A percentile compares a stretch with the other conserved stretches of the same genome.
Evolutionary conservation across 2,888 invertebrate genomes (phyloP).

Genomic region (Sinodicranocentrus sp.): DNA sequence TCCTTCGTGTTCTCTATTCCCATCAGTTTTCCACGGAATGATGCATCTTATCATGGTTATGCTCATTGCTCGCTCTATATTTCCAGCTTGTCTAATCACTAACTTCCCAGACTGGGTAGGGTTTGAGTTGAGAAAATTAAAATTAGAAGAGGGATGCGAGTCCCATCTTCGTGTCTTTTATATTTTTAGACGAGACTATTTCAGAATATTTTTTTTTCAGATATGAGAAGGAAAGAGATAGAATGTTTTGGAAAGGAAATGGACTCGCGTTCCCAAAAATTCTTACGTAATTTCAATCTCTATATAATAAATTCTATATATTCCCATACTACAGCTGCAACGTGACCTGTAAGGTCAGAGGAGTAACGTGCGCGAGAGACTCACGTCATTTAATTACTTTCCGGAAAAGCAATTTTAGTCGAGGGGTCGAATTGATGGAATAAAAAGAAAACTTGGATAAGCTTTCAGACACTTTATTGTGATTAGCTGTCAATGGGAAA

Average conservation of each 20-base stretch:
- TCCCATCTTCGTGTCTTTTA: too few species aligned
- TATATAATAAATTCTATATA: too few species aligned
- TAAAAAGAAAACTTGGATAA: background rate
- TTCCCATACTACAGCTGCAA: conserved; percentile 35
- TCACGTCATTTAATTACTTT: conserved; percentile 11
- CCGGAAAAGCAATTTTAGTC: background rate
- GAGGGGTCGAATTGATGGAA: background rate
- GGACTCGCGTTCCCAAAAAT: too few species aligned
- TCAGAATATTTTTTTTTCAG: too few species aligned
- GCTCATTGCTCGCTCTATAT: background rate
- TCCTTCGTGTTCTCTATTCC: background rate
- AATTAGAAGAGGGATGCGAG: conserved; percentile 20
- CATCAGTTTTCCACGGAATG: too few species aligned
- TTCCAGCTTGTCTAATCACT: conserved; percentile 11
- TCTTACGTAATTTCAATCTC: too few species aligned
- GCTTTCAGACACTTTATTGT: conserved; percentile 21
- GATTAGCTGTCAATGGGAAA: conserved; percentile 14
- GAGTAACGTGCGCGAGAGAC: background rate
- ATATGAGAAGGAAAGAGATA: background rate
- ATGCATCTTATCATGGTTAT: too few species aligned
- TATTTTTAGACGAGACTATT: too few species aligned
- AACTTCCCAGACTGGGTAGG: conserved; percentile 15
- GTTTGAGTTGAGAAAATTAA: conserved; percentile 15
- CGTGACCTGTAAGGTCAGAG: conserved; percentile 21
- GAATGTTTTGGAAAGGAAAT: too few species aligned